Evolutionary conservation across 2,113 vertebrate species (phyloP).

Genomic region (Brienomyrus longianalis): DNA sequence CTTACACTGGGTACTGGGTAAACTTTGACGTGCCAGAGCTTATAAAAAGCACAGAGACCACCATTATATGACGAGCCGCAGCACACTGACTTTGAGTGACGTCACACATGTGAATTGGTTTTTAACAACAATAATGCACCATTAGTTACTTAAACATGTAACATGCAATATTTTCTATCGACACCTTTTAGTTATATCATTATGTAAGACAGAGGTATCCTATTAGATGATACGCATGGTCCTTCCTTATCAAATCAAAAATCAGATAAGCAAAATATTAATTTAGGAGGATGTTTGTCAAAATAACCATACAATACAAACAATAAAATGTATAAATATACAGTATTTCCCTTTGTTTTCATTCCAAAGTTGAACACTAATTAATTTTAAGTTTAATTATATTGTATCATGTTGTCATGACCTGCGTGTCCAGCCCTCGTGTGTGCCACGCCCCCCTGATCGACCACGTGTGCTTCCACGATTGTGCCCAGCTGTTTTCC

Average conservation of each 20-base stretch:
- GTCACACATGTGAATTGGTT: neutral
- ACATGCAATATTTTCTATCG: neutral
- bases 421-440: too few species aligned
- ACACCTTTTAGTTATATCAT: neutral
- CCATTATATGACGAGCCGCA: neutral
- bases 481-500: too few species aligned
- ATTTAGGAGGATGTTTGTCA: neutral
- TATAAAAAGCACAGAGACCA: neutral
- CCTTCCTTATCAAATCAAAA: neutral
- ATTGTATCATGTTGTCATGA: neutral
- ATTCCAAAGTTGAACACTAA: neutral
- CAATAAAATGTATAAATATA: neutral
- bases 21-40: neutral
- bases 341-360: neutral
- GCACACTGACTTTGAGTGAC: neutral
- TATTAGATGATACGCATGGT: neutral
- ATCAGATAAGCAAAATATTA: neutral
- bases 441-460: too few species aligned
- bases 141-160: neutral
- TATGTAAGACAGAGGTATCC: neutral
- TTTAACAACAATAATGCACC: neutral
- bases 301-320: neutral
- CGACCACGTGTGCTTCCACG: too few species aligned
- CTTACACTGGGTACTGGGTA: neutral
- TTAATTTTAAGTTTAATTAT: neutral